These are phyloP conservation scores for Prinia subflava DNA, from an alignment of 2,113 vertebrate species.

Conservation along the genomic window DNA sequence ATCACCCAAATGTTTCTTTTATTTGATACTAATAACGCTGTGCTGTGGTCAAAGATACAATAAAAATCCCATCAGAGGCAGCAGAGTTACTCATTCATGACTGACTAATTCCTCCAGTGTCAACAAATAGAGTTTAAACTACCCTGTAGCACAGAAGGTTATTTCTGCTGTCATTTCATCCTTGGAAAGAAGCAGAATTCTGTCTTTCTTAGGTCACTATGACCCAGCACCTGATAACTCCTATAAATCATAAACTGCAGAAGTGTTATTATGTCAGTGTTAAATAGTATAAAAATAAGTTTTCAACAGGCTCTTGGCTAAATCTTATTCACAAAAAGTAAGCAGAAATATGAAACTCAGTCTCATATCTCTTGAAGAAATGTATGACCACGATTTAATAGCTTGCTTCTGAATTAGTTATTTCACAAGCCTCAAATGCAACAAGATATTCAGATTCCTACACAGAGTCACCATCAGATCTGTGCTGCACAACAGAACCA, in stretches of 20 bases:
- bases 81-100: background rate
- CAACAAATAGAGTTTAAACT: slow-evolving; percentile 27
- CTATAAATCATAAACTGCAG: background rate
- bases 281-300: background rate
- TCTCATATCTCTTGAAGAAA: background rate
- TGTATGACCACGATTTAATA: background rate
- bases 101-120: slow-evolving; percentile 41
- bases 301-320: background rate
- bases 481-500: background rate
- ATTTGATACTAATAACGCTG: slow-evolving; percentile 6
- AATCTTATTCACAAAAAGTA: background rate
- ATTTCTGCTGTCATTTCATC: background rate
- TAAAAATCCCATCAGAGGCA: slow-evolving; percentile 25
- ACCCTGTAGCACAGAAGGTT: slow-evolving; percentile 7
- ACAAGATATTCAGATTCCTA: background rate
- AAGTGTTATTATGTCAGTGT: background rate
- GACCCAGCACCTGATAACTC: background rate
- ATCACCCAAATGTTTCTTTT: background rate
- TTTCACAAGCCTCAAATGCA: background rate
- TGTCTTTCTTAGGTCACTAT: background rate
- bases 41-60: background rate
- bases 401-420: background rate
- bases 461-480: background rate
- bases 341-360: background rate
- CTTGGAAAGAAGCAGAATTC: background rate